A percentile compares a stretch with the other conserved stretches of the same genome.
These are phyloP conservation scores for Caenorhabditis sp. DNA, from an alignment of 2,888 invertebrate species.

Conservation along the genomic window DNA sequence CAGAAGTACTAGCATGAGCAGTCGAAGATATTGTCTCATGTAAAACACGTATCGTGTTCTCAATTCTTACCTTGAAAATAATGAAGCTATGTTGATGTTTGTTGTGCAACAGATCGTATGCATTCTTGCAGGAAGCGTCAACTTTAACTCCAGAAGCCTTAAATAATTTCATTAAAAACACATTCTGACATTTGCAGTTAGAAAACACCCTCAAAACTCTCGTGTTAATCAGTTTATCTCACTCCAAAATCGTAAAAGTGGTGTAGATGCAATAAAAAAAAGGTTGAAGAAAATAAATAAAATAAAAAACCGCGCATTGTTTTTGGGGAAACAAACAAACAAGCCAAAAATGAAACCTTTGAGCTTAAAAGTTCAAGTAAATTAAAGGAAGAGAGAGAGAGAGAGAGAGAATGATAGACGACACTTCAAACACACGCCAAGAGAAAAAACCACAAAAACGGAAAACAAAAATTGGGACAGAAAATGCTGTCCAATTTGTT, in stretches of 20 bases:
- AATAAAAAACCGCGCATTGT: conserved; percentile 7
- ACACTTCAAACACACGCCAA: conserved; percentile 1
- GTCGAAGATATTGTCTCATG: too few relatives aligned
- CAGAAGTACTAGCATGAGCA: too few relatives aligned
- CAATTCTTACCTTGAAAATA: conserved; percentile 67
- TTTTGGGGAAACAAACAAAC: neutral
- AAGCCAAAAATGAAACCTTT: neutral
- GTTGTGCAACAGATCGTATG: conserved; percentile 70
- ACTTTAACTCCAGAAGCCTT: conserved; percentile 69
- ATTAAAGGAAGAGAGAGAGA: neutral
- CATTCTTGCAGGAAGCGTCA: conserved; percentile 68
- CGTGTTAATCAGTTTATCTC: neutral
- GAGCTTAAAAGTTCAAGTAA: neutral
- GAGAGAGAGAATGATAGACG: neutral
- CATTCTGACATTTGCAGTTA: neutral
- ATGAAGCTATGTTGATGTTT: conserved; percentile 69
- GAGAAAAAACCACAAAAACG: conserved; percentile 5
- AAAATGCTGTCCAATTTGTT: conserved; percentile 3
- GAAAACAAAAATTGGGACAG: too few relatives aligned
- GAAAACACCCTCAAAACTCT: neutral
- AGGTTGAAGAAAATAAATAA: neutral
- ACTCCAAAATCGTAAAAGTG: neutral
- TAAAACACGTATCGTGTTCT: too few relatives aligned
- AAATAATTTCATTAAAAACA: neutral
- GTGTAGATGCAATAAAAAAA: conserved; percentile 1